These are phyloP conservation scores for Nasua narica DNA, from an alignment of 2,797 vertebrate species.

Conservation along the genomic window DNA sequence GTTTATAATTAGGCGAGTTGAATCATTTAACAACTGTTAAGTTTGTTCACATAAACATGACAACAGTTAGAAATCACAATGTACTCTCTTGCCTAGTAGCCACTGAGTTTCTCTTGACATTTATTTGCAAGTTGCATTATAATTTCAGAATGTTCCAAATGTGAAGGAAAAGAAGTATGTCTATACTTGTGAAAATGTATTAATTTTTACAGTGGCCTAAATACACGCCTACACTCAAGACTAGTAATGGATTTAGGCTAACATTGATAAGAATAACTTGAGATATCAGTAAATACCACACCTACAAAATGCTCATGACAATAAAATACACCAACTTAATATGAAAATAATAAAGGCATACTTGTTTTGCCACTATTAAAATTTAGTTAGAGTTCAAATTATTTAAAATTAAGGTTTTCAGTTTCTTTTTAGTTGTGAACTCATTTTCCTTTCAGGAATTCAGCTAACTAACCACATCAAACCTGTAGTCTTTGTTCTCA, in stretches of 20 bases:
- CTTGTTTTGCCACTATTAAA: neutral
- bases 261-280: neutral
- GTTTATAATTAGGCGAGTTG: neutral
- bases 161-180: neutral
- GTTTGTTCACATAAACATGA: neutral
- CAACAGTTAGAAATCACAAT: neutral
- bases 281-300: neutral
- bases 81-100: neutral
- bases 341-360: neutral
- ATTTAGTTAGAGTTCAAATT: conserved; percentile 26
- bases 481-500: conserved; percentile 45
- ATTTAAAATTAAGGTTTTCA: conserved; percentile 44
- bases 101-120: neutral
- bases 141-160: neutral
- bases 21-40: neutral
- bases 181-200: neutral
- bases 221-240: neutral
- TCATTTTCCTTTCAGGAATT: conserved; percentile 43
- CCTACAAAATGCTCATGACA: neutral
- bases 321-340: neutral
- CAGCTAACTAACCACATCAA: conserved; percentile 42
- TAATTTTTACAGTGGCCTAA: neutral
- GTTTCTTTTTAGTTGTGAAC: conserved; percentile 37
- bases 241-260: neutral
- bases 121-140: neutral